Conservation (phyloP, 2,113 vertebrate genomes). For the Coregonus clupeaformis region DNA sequence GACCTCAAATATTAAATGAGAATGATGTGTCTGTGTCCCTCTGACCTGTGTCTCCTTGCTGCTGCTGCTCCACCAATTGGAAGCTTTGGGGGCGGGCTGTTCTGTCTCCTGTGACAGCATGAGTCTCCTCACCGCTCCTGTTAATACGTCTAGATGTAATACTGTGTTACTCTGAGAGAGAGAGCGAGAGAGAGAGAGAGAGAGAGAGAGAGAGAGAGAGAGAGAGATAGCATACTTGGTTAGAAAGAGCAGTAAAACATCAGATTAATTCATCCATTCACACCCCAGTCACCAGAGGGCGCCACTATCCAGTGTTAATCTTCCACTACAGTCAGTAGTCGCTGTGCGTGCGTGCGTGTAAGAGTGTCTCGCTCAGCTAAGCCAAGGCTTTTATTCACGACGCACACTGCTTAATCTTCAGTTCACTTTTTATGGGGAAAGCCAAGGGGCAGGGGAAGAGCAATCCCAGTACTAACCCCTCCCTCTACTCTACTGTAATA, state of each 20-base stretch:
- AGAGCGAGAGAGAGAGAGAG: constrained; percentile 25
- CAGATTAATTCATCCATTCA: background rate
- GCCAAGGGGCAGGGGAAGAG: constrained; percentile 48
- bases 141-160: constrained; percentile 82
- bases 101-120: constrained; percentile 70
- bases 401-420: constrained; percentile 63
- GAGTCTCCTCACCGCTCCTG: constrained; percentile 77
- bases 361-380: constrained; percentile 10
- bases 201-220: constrained; percentile 8
- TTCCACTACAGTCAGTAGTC: background rate
- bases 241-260: background rate
- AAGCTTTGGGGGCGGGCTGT: constrained; percentile 62
- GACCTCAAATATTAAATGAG: too few relatives aligned
- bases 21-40: background rate
- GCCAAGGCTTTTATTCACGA: constrained; percentile 39
- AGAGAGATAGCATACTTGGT: background rate
- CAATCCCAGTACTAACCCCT: background rate
- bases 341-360: constrained; percentile 3
- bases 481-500: constrained; percentile 60
- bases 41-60: constrained; percentile 80
- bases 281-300: constrained; percentile 31
- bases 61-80: constrained; percentile 85
- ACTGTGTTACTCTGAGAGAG: constrained; percentile 83
- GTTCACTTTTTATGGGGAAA: constrained; percentile 70
- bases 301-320: constrained; percentile 8